These are phyloP conservation scores for Teleogryllus occipitalis DNA, from an alignment of 1,140 invertebrate genomes.

Conservation along the genomic window DNA sequence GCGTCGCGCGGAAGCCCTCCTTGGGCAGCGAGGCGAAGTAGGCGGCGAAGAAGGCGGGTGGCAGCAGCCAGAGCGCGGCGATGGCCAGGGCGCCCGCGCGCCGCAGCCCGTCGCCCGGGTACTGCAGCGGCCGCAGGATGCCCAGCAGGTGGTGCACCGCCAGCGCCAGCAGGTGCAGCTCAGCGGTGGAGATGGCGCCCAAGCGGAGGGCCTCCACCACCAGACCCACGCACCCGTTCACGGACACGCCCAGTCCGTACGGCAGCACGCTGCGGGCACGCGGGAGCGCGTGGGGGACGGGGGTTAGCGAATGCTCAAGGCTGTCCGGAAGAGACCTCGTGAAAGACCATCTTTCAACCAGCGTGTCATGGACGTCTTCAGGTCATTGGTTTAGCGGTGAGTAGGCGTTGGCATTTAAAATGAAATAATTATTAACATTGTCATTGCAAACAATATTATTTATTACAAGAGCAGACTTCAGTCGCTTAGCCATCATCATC, in stretches of 20 bases:
- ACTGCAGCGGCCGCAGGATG: conserved; percentile 51
- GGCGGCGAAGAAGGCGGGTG: conserved; percentile 41
- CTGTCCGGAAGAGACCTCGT: too few species aligned
- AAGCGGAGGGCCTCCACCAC: conserved; percentile 44
- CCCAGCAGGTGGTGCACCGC: conserved; percentile 62
- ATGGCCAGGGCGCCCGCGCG: conserved; percentile 37
- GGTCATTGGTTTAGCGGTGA: too few species aligned
- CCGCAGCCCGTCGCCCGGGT: conserved; percentile 45
- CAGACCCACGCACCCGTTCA: conserved; percentile 32
- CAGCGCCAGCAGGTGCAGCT: conserved; percentile 55
- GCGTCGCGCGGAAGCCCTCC: conserved; percentile 36
- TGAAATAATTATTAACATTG: too few species aligned
- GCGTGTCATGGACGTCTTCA: too few species aligned
- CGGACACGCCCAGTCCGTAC: neutral
- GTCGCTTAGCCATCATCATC: too few species aligned
- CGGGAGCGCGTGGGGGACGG: too few species aligned
- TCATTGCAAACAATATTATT: too few species aligned
- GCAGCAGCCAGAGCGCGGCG: conserved; percentile 44
- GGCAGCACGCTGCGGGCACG: neutral
- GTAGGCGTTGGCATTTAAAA: too few species aligned
- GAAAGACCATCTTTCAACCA: too few species aligned
- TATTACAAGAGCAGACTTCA: too few species aligned
- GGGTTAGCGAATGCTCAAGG: too few species aligned
- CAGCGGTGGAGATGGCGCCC: conserved; percentile 48
- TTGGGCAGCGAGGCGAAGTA: conserved; percentile 41